Conservation (phyloP, 2,113 vertebrate species). For the Tretioscincus oriximinensis region DNA sequence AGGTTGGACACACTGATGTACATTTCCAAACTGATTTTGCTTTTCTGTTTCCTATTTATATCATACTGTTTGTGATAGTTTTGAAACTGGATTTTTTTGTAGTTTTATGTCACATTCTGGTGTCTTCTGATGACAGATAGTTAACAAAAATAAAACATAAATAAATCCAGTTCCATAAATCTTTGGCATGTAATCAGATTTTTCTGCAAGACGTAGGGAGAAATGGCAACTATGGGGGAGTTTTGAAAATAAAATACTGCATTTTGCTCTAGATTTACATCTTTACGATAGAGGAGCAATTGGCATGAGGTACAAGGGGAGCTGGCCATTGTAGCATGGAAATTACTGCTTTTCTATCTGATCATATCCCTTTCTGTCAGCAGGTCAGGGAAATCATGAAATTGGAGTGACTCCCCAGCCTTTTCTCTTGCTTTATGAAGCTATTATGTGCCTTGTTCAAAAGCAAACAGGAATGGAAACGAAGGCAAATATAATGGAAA, state of each 20-base stretch:
- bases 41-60: no score
- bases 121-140: no score
- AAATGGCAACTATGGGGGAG: constrained; percentile 9
- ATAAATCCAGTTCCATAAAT: no score
- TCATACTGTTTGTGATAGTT: no score
- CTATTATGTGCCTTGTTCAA: constrained; percentile 1
- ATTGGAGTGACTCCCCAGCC: background rate
- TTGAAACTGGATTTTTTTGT: no score
- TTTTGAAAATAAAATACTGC: background rate
- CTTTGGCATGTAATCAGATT: constrained; percentile 7
- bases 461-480: constrained; percentile 25
- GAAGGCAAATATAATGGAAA: background rate
- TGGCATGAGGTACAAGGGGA: background rate
- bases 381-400: constrained; percentile 23
- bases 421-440: constrained; percentile 19
- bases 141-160: no score
- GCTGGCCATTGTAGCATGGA: constrained; percentile 10
- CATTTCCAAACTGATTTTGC: no score
- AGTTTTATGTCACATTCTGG: no score
- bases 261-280: background rate
- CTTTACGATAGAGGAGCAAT: background rate
- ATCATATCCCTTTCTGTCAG: constrained; percentile 6
- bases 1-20: no score
- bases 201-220: background rate
- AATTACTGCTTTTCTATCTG: background rate